A percentile compares a stretch with the other conserved stretches of the same genome.
Evolutionary conservation across 2,888 invertebrate species (phyloP).

Genomic region (Ennomos erosarius): DNA sequence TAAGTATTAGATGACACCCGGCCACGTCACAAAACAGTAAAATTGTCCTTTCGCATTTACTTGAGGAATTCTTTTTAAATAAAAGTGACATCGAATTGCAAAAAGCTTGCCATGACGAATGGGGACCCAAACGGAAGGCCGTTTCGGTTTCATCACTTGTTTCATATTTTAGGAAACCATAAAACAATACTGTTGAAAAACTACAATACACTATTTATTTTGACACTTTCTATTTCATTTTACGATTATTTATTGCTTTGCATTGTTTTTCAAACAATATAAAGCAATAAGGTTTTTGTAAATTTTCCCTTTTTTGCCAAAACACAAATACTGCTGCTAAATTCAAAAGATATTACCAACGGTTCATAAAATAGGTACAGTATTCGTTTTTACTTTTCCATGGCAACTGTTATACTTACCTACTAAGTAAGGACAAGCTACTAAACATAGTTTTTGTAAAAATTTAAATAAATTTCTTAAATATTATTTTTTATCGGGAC

Average conservation of each 20-base stretch:
- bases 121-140: constrained; percentile 51
- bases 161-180: constrained; percentile 36
- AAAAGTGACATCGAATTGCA: constrained; percentile 12
- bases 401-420: too few species aligned
- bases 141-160: constrained; percentile 51
- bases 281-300: constrained; percentile 41
- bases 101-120: constrained; percentile 27
- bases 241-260: constrained; percentile 33
- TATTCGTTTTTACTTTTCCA: too few species aligned
- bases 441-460: too few species aligned
- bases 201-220: constrained; percentile 39
- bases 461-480: too few species aligned
- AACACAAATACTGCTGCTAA: background rate
- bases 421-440: too few species aligned
- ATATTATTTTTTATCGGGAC: too few species aligned
- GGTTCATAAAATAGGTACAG: too few species aligned
- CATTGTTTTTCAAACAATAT: constrained; percentile 30
- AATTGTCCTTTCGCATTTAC: too few species aligned
- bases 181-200: constrained; percentile 40
- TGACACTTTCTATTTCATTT: constrained; percentile 56
- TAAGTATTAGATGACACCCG: constrained; percentile 7
- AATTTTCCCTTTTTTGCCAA: constrained; percentile 11
- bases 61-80: background rate
- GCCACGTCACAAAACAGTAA: too few species aligned
- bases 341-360: too few species aligned